Base-by-base conservation (phyloP, 2,888 invertebrate genomes). In the Nemotelus nigrinus region DNA sequence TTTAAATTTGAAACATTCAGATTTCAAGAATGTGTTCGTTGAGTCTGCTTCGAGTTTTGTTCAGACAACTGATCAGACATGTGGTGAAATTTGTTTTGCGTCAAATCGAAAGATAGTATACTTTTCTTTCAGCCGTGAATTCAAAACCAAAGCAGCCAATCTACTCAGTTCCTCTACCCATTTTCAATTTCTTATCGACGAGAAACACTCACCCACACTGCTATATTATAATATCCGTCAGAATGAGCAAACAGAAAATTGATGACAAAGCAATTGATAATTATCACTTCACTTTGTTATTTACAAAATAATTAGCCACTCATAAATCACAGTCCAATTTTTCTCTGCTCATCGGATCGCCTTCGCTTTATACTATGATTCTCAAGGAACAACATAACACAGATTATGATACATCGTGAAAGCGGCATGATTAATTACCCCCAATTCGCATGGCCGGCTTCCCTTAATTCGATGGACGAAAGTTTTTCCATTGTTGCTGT, bases 191-290 rank as follows among this genome's bases (percentile, higher is more conserved):
- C 25, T 57, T 63, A 63, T 63, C 63, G 43, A 39, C 43, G 63
- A 39, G 8, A 63, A 39, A 63, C 63, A 63, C 43, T 63, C 63
- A 41, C 3, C 25, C 25, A 5, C 41, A 8, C 41, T 25, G 39
- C 63, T 3, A 1, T 25, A 25, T 25, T 25, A 25, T 25, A 25
- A 25, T 25, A 25, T 25, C 25, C 25, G 25, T 25, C 25, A 25
- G 25, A 25, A 25, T 25, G 25, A 25, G 25, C 25, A 25, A 25
- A 25, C 25, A 53, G 25, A 76, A 78, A 78, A 77, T 79, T 74
- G 75, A 79, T 68, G 77, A 79, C 75, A 77, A 79, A 75, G 67
- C 68, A 77, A 75, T 79, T 53, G 41, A 70, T 79, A 79, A 79
- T 79, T 77, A 79, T 79, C 79, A 79, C 70, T 79, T 75, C 55